Conservation (phyloP, 2,113 vertebrate species). For the Phylloscopus trochilus region DNA sequence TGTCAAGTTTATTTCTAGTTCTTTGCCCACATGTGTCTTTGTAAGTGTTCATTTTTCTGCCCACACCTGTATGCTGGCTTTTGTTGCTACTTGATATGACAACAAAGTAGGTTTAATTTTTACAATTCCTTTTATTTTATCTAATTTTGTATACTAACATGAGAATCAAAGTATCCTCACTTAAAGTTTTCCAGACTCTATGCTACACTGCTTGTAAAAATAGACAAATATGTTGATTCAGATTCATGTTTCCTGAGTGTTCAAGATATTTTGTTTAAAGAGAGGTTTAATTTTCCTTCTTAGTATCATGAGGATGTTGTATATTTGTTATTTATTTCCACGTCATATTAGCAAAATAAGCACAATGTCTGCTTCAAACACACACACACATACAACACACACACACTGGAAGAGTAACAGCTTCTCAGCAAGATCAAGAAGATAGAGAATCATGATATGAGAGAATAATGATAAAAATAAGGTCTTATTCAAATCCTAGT, state of each 20-base stretch:
- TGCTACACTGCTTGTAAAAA: background rate
- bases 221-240: background rate
- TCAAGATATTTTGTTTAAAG: background rate
- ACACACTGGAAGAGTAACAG: background rate
- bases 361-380: background rate
- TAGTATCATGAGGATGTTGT: background rate
- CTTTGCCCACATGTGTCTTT: background rate
- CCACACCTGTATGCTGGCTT: background rate
- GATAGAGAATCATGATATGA: background rate
- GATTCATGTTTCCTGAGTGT: background rate
- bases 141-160: background rate
- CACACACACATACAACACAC: background rate
- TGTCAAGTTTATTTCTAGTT: background rate
- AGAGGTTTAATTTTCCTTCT: background rate
- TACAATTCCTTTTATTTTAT: background rate
- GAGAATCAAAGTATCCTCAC: background rate
- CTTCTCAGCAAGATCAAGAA: background rate
- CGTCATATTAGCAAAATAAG: background rate
- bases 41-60: background rate
- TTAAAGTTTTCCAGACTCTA: background rate
- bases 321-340: background rate
- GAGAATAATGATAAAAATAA: background rate
- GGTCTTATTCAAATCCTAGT: background rate
- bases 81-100: background rate
- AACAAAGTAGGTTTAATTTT: background rate